Evolutionary conservation across 2,888 invertebrate genomes (phyloP), one percentile per base, ranked within the genome.

Genomic region (Synanthedon formicaeformis): DNA sequence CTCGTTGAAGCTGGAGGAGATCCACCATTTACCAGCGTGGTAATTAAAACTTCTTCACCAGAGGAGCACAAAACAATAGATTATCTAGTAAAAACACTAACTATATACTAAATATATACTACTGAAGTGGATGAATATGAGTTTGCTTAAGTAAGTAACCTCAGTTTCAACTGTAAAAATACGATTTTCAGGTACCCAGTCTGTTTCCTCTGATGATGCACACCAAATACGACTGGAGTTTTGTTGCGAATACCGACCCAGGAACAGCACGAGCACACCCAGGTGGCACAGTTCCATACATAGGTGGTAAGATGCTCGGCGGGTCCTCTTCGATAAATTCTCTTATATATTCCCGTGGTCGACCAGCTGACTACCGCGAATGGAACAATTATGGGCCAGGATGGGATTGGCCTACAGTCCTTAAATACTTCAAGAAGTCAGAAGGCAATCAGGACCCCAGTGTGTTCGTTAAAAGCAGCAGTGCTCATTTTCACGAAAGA

Each of bases 1-100:
- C 67, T 79, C 1, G 52, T 79, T 0, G 78, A 78, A 53, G 66
- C 73, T 2, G 78, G 78, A 3, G 75, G 73, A 0, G 65, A 78
- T 51, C 78, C 78, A 0, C 76, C 78, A 0, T 56, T 65, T 2
- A 65, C 64, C 10, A 78, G 78, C 41, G 72, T 76, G 63, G 78
- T 78, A 18, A 59, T 63, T 12, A 11, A 14, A 18, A 27, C 13
- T 50, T 34, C 34, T 34, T 34, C 23, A 23, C 23, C 23, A 23
- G 23, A 23, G 23, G 5, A 23, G 5, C 23, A 5, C 5, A 23
- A 23, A 23, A 23, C 23, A 23, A 23, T 23, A 5, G 1, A 23
- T 1, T n/a, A n/a, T n/a, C n/a, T n/a, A 34, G 34, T 34, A 34
- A 34, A 10, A 34, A 34, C 2, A 34, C 10, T 10, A 6, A 34